phyloP scores from a whole-genome alignment of 2,888 invertebrate species.

The Chloroclysta siterata region DNA sequence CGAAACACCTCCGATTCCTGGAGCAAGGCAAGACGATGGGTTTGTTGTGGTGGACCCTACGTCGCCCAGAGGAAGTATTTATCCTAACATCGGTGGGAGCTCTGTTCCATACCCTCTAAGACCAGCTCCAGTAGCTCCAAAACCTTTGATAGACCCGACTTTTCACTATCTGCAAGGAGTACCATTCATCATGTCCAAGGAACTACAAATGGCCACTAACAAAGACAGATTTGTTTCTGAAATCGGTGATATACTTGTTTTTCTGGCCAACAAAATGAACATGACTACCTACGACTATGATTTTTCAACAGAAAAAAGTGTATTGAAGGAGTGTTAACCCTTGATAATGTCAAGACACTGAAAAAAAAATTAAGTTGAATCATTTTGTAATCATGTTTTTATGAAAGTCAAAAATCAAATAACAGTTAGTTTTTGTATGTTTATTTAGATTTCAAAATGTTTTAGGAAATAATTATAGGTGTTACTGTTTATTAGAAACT shows the following conservation, averaged over 20 bases:
- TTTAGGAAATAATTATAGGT: not conserved
- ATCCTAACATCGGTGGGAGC: constrained; percentile 67
- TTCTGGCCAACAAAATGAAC: constrained; percentile 76
- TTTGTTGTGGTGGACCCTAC: constrained; percentile 71
- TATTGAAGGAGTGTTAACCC: constrained; percentile 75
- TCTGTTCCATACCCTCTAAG: constrained; percentile 56
- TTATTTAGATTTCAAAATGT: not conserved
- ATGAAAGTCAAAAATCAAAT: not conserved
- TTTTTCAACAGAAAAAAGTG: constrained; percentile 82
- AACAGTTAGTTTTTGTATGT: not conserved
- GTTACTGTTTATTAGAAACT: not conserved
- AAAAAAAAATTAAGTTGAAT: not conserved
- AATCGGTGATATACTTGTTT: constrained; percentile 80
- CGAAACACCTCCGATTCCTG: constrained; percentile 76
- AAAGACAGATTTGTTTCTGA: constrained; percentile 79
- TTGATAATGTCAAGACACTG: constrained; percentile 15
- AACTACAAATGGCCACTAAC: constrained; percentile 74
- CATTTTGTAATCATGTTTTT: not conserved
- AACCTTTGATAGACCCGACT: constrained; percentile 55
- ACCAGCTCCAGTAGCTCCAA: constrained; percentile 65
- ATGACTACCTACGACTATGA: constrained; percentile 77
- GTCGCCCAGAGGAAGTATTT: constrained; percentile 58
- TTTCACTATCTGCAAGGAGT: constrained; percentile 83
- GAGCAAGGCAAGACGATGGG: constrained; percentile 68
- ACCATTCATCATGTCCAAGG: constrained; percentile 81